A percentile compares a stretch with the other conserved stretches of the same genome.
Conservation (phyloP, 2,113 vertebrate species). For the Eira barbara region DNA sequence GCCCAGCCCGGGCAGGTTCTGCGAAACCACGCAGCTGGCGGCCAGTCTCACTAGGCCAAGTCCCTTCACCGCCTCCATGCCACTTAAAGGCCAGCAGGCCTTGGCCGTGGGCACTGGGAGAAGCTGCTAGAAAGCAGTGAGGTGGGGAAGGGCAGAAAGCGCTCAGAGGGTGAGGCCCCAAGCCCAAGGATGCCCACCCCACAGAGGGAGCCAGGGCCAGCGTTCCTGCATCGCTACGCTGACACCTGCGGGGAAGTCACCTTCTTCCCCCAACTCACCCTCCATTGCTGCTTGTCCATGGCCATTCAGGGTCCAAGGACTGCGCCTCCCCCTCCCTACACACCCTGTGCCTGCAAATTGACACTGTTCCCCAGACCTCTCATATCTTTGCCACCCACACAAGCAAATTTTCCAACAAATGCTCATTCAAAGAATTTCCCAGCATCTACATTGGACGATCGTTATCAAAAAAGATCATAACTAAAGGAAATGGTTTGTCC, state of each 20-base stretch:
- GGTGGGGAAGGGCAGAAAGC: not conserved
- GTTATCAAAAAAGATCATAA: not conserved
- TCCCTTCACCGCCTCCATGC: not conserved
- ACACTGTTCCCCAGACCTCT: not conserved
- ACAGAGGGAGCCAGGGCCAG: not conserved
- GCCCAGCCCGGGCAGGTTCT: not conserved
- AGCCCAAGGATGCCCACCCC: not conserved
- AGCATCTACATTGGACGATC: not conserved
- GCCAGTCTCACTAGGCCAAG: not conserved
- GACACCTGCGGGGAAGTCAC: not conserved
- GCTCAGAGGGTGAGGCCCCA: not conserved
- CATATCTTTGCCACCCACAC: constrained; percentile 44
- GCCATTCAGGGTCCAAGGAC: not conserved
- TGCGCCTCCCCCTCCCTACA: not conserved
- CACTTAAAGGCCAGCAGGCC: not conserved
- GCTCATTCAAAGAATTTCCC: constrained; percentile 55
- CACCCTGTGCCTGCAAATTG: not conserved
- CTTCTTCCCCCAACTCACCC: not conserved
- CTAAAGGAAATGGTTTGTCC: not conserved
- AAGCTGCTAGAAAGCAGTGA: not conserved
- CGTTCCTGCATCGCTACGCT: accelerated
- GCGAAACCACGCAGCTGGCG: not conserved
- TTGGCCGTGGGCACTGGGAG: not conserved
- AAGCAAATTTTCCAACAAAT: constrained; percentile 57
- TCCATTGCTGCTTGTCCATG: accelerated